Conservation (phyloP, 2,113 vertebrate genomes). For the Pampusana beccarii region DNA sequence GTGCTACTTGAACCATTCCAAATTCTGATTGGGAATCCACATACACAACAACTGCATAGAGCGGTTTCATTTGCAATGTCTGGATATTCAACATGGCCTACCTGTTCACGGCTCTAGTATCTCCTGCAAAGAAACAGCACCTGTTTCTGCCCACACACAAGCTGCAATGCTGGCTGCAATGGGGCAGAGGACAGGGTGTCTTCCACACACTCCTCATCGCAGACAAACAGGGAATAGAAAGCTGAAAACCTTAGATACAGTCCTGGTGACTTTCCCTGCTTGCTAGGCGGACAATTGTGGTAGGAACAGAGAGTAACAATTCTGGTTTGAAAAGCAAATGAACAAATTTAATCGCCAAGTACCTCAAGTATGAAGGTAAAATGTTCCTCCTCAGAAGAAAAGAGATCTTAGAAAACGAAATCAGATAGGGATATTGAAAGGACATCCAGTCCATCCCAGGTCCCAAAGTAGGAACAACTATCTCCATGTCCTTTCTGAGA, state of each 20-base stretch:
- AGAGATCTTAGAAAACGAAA: not conserved
- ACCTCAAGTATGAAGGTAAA: not conserved
- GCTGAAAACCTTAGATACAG: not conserved
- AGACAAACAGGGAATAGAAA: not conserved
- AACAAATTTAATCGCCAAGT: not conserved
- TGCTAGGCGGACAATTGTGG: not conserved
- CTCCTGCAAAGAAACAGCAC: not conserved
- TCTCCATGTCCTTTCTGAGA: not conserved
- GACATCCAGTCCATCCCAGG: not conserved
- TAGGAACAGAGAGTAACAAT: not conserved
- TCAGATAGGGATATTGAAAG: not conserved
- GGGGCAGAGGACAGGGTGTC: not conserved
- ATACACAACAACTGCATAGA: not conserved
- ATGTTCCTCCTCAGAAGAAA: not conserved
- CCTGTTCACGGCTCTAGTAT: not conserved
- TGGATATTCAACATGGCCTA: not conserved
- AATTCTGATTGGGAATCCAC: not conserved
- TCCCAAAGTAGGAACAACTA: not conserved
- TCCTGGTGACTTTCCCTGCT: not conserved
- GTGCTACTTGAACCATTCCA: not conserved
- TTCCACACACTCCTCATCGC: not conserved
- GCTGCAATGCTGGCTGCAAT: not conserved
- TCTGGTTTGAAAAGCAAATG: not conserved
- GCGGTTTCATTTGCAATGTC: not conserved
- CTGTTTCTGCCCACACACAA: not conserved